These are phyloP conservation scores for Agrotis exclamationis DNA, from an alignment of 2,888 invertebrate genomes.

Conservation along the genomic window DNA sequence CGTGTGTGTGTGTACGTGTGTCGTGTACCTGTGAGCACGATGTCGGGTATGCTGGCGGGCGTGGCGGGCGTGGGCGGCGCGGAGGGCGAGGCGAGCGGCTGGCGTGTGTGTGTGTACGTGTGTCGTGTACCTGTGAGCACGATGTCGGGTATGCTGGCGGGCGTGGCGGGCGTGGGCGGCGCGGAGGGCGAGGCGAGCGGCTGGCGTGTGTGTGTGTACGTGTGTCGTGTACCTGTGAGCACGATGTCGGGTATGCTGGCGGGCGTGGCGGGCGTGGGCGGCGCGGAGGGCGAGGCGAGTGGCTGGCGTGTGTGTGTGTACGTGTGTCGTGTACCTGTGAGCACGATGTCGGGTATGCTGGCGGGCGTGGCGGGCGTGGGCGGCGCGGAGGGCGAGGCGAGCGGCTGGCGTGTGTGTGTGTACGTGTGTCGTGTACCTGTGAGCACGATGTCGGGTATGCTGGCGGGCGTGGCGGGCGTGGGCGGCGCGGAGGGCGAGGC, in stretches of 20 bases:
- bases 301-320: no score
- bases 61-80: slow-evolving; percentile 91
- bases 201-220: no score
- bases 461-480: slow-evolving; percentile 94
- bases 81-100: slow-evolving; percentile 82
- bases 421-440: slow-evolving; percentile 91
- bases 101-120: no score
- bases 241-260: slow-evolving; percentile 96
- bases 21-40: slow-evolving; percentile 94
- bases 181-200: slow-evolving; percentile 82
- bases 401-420: no score
- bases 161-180: slow-evolving; percentile 92
- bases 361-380: slow-evolving; percentile 93
- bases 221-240: slow-evolving; percentile 93
- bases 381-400: slow-evolving; percentile 79
- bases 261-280: slow-evolving; percentile 92
- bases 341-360: slow-evolving; percentile 95
- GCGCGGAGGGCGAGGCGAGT: slow-evolving; percentile 80
- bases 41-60: slow-evolving; percentile 95
- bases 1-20: no score
- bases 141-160: slow-evolving; percentile 96
- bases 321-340: slow-evolving; percentile 92
- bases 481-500: slow-evolving; percentile 79
- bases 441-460: slow-evolving; percentile 96
- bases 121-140: slow-evolving; percentile 93